These are phyloP conservation scores for Pygmarrhopalites habei DNA, from an alignment of 1,140 invertebrate species.

Conservation along the genomic window DNA sequence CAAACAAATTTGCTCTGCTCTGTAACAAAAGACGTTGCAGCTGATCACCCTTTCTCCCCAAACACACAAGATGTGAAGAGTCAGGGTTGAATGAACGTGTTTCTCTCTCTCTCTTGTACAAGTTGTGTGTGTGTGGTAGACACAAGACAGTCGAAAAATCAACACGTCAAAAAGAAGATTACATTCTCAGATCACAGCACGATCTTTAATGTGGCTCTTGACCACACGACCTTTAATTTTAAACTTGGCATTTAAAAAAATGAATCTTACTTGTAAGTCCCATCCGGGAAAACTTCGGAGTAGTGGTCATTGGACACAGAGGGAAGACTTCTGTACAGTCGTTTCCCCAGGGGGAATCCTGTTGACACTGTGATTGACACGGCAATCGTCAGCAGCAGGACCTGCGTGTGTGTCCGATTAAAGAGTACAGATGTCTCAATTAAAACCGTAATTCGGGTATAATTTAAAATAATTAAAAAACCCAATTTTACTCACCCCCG, in stretches of 20 bases:
- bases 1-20: no score
- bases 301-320: slow-evolving; percentile 34
- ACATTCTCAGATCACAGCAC: background rate
- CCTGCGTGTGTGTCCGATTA: no score
- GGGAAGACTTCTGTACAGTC: slow-evolving; percentile 26
- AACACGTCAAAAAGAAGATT: background rate
- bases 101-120: no score
- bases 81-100: no score
- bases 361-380: background rate
- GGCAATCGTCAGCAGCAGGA: background rate
- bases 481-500: no score
- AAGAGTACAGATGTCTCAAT: no score
- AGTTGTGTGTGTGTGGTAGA: no score
- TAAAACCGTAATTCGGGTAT: no score
- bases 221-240: background rate
- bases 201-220: background rate
- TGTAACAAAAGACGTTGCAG: no score
- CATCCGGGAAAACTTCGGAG: slow-evolving; percentile 28
- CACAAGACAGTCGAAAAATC: background rate
- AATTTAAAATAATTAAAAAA: no score
- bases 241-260: background rate
- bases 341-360: slow-evolving; percentile 14
- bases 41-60: no score
- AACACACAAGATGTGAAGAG: no score
- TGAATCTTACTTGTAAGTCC: slow-evolving; percentile 35